Evolutionary conservation across 2,113 vertebrate genomes (phyloP).

Genomic region (Nymphicus hollandicus): DNA sequence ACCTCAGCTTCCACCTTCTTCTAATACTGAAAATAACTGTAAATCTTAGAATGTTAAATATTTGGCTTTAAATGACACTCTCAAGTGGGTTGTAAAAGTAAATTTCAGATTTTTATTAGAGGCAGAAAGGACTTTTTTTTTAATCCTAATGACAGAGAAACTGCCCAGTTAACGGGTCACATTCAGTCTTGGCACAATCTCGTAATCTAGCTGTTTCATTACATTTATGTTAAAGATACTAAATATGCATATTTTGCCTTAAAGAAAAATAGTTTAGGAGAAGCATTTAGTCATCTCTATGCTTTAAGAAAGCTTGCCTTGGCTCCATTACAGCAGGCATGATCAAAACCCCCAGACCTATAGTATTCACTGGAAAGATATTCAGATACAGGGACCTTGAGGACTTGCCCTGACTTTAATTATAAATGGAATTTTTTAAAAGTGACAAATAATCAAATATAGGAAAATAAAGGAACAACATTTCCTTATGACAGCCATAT

Average conservation of each 20-base stretch:
- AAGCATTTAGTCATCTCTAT: neutral
- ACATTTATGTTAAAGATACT: neutral
- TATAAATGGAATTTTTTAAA: neutral
- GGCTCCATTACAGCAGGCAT: neutral
- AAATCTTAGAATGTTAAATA: constrained; percentile 24
- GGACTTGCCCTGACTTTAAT: neutral
- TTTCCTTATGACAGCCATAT: neutral
- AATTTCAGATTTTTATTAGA: neutral
- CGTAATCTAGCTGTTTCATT: neutral
- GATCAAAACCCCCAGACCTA: neutral
- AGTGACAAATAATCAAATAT: neutral
- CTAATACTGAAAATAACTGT: constrained; percentile 13
- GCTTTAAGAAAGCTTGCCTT: neutral
- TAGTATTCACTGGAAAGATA: neutral
- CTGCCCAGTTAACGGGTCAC: neutral
- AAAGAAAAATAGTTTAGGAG: neutral
- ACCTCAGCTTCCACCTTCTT: neutral
- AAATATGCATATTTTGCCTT: neutral
- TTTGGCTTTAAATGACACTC: constrained; percentile 6
- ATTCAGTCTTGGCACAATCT: neutral
- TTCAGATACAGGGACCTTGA: neutral
- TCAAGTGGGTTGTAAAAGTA: neutral
- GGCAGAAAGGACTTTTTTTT: neutral
- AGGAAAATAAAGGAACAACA: neutral
- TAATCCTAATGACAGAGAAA: neutral